Evolutionary conservation across 2,888 invertebrate species (phyloP), one percentile per base, ranked within the genome.

Genomic region (Cheilosia vulpina): DNA sequence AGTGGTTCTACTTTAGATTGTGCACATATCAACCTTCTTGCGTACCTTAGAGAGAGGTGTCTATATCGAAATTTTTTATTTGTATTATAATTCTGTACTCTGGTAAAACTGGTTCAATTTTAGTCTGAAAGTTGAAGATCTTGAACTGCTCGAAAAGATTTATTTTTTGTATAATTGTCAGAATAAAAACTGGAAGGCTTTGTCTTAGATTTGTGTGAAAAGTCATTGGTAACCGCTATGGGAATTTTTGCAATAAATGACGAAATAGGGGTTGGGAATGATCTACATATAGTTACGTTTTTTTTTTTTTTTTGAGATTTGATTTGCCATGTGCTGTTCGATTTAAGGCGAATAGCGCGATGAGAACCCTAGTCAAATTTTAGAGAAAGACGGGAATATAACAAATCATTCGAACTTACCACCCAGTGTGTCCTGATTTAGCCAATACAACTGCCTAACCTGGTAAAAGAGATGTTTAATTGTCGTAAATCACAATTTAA

Each of bases 71-170:
- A 62, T 19, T 38, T 58, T 55, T 21, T 53, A 63, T 62, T 79
- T 52, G 60, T 58, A 65, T 55, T 65, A 60, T 84, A 69, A 80
- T 75, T 80, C 75, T 69, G 60, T 58, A 79, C 65, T 71, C 82
- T 83, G 65, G 84, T 82, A 87, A 68, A 84, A 88, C 88, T 87
- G 88, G 87, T 88, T 87, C 77, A 72, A 87, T 75, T 73, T 80
- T 69, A 55, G 78, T 75, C 73, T 77, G 69, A 87, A 87, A 88
- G 88, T 88, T 87, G 88, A 88, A 88, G 87, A 88, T 88, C 88
- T 88, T 88, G 88, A 88, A 88, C 88, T 79, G 85, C 80, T 87
- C 82, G 52, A 69, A 87, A 76, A 75, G 24, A 77, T 68, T 72
- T 41, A 21, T 41, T 31, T 63, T 24, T 75, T 63, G 47, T 69